Evolutionary conservation across 2,888 invertebrate species (phyloP), one percentile per base, ranked within the genome.

Genomic region (Plebejus argus): DNA sequence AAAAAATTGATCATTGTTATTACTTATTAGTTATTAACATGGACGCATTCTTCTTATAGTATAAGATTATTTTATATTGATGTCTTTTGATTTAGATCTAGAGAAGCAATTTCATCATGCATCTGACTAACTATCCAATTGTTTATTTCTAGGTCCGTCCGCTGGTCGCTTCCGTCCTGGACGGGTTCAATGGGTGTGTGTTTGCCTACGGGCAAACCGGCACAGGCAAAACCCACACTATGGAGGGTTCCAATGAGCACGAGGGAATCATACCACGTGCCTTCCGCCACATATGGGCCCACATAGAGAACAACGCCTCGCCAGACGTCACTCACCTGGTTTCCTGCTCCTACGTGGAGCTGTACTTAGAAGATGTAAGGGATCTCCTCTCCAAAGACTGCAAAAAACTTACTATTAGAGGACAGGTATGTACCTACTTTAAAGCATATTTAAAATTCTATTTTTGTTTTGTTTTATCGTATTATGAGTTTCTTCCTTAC

Each of bases 121-220:
- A 66, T 33, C 28, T 66, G 28, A 66, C 6, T 66, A 66, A 72
- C 15, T 20, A 18, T 45, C 72, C n/a, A 45, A 23, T 28, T 66
- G 28, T 66, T 66, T 61, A 28, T 75, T 6, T 18, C 0, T 86
- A 94, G 94, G 94, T 99, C 78, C 96, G 98, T 75, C 98, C 99
- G 0, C 92, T 99, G 84, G 98, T 99, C 33, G 97, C 98, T 81
- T 98, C 98, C 1, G 99, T 99, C 6, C 95, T 99, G 80, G 97
- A 98, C 87, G 99, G 99, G 1, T 99, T 99, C 92, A 99, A 99
- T 92, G 99, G 99, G 18, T 99, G 99, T 84, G 99, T 99, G 83
- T 99, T 99, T 94, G 99, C 99, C 0, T 99, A 99, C 90, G 99
- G 99, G 0, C 99, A 99, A 94, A 99, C 99, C 0, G 99, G 99